phyloP scores from a whole-genome alignment of 2,797 vertebrate genomes.

The Intellagama lesueurii region DNA sequence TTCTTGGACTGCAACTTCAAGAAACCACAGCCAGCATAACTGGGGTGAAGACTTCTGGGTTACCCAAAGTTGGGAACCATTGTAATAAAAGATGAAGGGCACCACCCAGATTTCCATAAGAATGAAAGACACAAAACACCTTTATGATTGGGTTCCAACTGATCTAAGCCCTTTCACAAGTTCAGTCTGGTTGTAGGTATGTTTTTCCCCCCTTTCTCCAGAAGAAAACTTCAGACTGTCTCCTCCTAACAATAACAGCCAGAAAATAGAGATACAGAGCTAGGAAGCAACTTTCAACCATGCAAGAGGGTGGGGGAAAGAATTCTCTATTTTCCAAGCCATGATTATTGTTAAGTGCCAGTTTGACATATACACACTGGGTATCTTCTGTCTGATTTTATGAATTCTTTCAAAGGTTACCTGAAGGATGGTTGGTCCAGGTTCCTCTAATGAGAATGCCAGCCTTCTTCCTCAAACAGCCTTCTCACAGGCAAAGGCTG shows the following conservation, averaged over 20 bases:
- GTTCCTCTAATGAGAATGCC: neutral
- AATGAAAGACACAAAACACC: no score
- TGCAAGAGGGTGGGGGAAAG: neutral
- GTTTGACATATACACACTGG: neutral
- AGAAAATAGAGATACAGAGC: neutral
- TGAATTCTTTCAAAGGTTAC: neutral
- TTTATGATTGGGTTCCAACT: no score
- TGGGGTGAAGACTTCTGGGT: no score
- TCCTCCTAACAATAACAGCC: neutral
- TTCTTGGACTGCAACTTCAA: no score
- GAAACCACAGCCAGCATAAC: no score
- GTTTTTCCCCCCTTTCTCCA: no score
- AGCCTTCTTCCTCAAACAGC: slow-evolving; percentile 1
- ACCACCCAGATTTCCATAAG: no score
- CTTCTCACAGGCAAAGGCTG: neutral
- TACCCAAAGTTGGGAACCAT: no score
- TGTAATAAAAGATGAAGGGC: no score
- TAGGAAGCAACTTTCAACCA: neutral
- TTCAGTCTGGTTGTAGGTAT: no score
- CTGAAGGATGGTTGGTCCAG: neutral
- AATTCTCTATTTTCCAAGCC: neutral
- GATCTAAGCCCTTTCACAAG: no score
- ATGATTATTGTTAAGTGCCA: fast-evolving
- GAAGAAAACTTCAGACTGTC: no score
- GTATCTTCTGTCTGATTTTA: neutral